These are phyloP conservation scores for Dendroctonus valens DNA, from an alignment of 1,140 invertebrate genomes.

Conservation along the genomic window DNA sequence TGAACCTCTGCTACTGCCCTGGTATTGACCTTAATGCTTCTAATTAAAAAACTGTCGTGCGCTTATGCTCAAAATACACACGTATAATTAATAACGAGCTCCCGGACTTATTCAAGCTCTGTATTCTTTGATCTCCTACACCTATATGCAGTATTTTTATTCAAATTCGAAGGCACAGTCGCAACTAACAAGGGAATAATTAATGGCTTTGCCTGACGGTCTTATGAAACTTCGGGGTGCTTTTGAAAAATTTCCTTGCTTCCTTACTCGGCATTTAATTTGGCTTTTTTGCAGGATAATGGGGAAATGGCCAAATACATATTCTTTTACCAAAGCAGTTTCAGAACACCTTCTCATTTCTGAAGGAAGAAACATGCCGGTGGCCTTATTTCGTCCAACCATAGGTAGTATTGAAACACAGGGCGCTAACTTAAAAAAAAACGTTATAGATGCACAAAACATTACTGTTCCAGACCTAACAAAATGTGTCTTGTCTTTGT, in stretches of 20 bases:
- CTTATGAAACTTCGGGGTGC: background rate
- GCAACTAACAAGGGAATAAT: background rate
- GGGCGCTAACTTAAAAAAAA: background rate
- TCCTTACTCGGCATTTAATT: background rate
- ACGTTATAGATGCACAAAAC: background rate
- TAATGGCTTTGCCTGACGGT: constrained; percentile 1
- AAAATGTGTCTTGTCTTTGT: no score
- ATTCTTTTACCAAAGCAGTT: constrained; percentile 75
- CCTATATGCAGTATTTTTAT: constrained; percentile 51
- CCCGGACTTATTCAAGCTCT: no score
- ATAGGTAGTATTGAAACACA: constrained; percentile 59
- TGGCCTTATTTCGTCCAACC: constrained; percentile 73
- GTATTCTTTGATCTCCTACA: constrained; percentile 52
- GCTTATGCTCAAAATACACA: no score
- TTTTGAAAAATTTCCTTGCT: background rate
- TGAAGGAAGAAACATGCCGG: constrained; percentile 61
- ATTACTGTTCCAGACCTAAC: background rate
- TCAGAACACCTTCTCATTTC: constrained; percentile 68
- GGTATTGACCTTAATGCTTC: no score
- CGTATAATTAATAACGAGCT: no score
- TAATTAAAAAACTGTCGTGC: no score
- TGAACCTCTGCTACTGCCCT: no score
- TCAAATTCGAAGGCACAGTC: background rate
- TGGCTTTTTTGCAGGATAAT: constrained; percentile 48
- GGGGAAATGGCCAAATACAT: constrained; percentile 70